A percentile compares a stretch with the other conserved stretches of the same genome.
Conservation (phyloP, 2,888 invertebrate species). For the Athripsodes cinereus region DNA sequence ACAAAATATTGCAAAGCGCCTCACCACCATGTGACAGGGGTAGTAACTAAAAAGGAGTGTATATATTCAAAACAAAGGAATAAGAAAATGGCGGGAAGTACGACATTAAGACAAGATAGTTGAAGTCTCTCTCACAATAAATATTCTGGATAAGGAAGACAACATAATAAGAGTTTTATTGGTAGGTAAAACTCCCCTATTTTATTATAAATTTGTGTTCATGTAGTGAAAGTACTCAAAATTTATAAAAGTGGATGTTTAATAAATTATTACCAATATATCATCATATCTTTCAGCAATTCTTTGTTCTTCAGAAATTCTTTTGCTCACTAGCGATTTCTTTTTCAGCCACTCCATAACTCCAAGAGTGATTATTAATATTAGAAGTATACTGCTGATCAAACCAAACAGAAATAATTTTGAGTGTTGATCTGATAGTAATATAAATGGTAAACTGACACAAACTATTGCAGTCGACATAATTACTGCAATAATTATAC, state of each 20-base stretch:
- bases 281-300: not conserved
- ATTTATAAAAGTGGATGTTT: too few relatives aligned
- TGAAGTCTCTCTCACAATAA: too few relatives aligned
- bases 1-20: too few relatives aligned
- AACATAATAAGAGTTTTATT: too few relatives aligned
- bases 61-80: too few relatives aligned
- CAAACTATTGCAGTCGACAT: slow-evolving; percentile 10
- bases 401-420: slow-evolving; percentile 13
- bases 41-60: too few relatives aligned
- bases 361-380: slow-evolving; percentile 12
- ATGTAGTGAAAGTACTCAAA: too few relatives aligned
- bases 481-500: slow-evolving; percentile 9
- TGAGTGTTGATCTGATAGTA: slow-evolving; percentile 3
- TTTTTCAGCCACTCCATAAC: slow-evolving; percentile 19
- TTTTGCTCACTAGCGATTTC: slow-evolving; percentile 11
- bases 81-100: too few relatives aligned
- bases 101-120: too few relatives aligned
- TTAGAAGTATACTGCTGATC: slow-evolving; percentile 9
- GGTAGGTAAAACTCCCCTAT: too few relatives aligned
- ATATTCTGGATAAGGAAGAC: too few relatives aligned
- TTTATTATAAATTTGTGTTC: not conserved
- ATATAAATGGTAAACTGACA: slow-evolving; percentile 16
- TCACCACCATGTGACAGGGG: too few relatives aligned
- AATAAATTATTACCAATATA: not conserved
- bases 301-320: slow-evolving; percentile 4